Evolutionary conservation across 1,140 invertebrate species (phyloP), one percentile per base, ranked within the genome.

Genomic region (Papilio glaucus): DNA sequence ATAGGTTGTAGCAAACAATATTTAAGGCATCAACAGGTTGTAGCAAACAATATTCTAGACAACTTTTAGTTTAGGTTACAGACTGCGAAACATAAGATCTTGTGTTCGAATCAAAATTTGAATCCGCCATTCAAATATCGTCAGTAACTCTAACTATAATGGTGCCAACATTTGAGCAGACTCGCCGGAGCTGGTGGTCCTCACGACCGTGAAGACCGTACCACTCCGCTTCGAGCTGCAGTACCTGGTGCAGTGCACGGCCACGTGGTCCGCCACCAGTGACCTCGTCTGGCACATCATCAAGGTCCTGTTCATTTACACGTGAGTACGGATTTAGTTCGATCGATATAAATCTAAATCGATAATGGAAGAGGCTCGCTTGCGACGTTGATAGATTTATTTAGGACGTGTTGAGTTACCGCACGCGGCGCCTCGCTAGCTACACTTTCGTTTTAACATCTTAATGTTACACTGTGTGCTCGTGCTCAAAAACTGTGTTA

Each of bases 301-400:
- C 13, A 96, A 96, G 82, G 94, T 96, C 10, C 84, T 97, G 0
- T 88, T 97, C 15, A 94, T 98, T 7, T 98, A 97, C 88, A 93
- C 95, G 76, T 94, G 75, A 93, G 92, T 91, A 79, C 71, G 9
- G 49, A 8, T 21, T 26, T 60, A 39, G 71, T 33, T 65, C 29
- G 18, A 2, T 33, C 12, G 18, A 33, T 29, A 8, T 62, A 18
- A 33, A 62, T 42, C 62, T 21, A 42, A 41, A 42, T 26, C 15
- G 26, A 41, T 39, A 68, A 42, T 68, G 21, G 38, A 68, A 68
- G 65, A 42, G n/a, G 38, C 13, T 41, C 18, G 45, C 1, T 2
- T 13, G 15, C 10, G 45, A 49, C 45, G 45, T 49, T 49, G 15
- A 49, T 49, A 18, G 45, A 49, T 49, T 49, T 49, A 49, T 49